Base-by-base conservation (phyloP, 2,888 invertebrate genomes). In the Bombylius discolor region DNA sequence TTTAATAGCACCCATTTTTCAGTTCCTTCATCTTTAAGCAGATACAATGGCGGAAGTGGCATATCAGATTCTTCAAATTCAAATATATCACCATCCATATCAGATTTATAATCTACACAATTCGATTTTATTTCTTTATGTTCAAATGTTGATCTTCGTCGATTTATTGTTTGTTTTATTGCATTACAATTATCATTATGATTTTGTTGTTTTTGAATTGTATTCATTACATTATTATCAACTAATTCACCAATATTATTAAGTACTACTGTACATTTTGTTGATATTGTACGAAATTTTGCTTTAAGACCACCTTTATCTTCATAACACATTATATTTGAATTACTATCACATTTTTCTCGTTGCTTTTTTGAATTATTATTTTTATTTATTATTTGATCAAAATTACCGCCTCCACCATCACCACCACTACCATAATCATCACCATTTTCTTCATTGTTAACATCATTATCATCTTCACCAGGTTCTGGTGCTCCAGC, bases 31-130 rank as follows among this genome's bases (percentile, higher is more conserved):
- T 81, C 80, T 60, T 79, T 76, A 60, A 90, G 75, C 61, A 83
- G 81, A 76, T 91, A 92, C 63, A 91, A 79, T 53, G 88, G 88
- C 12, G 91, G 90, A 57, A 91, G 76, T 33, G 87, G 83, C 52
- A 81, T 78, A 67, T 89, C 89, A 61, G 88, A 85, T 69, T 86
- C 82, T 73, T 91, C 90, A 68, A 91, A 83, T 70, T 89, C 89
- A 59, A 89, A 79, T 65, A 84, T 81, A 64, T 79, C 78, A 62
- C 73, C 64, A 60, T 81, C 78, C 5, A 72, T 67, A 51, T 76
- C 76, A 0, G 68, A 47, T n/a, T 55, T 51, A 9, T 36, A 11
- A 13, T 11, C 13, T 12, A 36, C 1, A 5, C 31, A 23, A 31
- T 46, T 45, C 8, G 57, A 11, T 42, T 23, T 57, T 53, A 11